These are phyloP conservation scores for Coelopa frigida DNA, from an alignment of 1,140 invertebrate species.

Conservation along the genomic window DNA sequence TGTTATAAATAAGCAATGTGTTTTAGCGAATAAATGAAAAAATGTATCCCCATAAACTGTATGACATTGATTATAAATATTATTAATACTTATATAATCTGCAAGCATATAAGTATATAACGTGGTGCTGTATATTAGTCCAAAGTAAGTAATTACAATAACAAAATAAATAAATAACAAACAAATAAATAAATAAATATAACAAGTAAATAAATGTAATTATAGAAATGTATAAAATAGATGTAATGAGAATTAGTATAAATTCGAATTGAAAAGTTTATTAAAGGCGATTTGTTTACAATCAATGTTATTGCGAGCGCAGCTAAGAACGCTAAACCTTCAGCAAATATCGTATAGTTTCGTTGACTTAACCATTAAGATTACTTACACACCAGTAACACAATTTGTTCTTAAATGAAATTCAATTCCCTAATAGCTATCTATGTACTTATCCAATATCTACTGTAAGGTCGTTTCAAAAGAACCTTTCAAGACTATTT, in stretches of 20 bases:
- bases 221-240: background rate
- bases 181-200: background rate
- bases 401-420: too few relatives aligned
- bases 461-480: too few relatives aligned
- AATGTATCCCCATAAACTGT: background rate
- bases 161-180: background rate
- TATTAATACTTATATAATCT: background rate
- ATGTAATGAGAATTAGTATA: slow-evolving; percentile 4
- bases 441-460: too few relatives aligned
- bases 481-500: too few relatives aligned
- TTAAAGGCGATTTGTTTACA: too few relatives aligned
- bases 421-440: too few relatives aligned
- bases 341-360: too few relatives aligned
- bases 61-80: background rate
- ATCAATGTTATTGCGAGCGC: too few relatives aligned
- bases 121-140: background rate
- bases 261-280: too few relatives aligned
- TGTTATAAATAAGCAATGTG: background rate
- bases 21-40: slow-evolving; percentile 6
- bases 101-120: background rate
- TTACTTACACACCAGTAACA: too few relatives aligned
- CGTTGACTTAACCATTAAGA: too few relatives aligned
- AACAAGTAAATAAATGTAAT: background rate
- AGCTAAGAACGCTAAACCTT: too few relatives aligned
- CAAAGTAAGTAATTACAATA: background rate